Evolutionary conservation across 2,113 vertebrate genomes (phyloP), one percentile per base, ranked within the genome.

Genomic region (Narcine bancroftii): DNA sequence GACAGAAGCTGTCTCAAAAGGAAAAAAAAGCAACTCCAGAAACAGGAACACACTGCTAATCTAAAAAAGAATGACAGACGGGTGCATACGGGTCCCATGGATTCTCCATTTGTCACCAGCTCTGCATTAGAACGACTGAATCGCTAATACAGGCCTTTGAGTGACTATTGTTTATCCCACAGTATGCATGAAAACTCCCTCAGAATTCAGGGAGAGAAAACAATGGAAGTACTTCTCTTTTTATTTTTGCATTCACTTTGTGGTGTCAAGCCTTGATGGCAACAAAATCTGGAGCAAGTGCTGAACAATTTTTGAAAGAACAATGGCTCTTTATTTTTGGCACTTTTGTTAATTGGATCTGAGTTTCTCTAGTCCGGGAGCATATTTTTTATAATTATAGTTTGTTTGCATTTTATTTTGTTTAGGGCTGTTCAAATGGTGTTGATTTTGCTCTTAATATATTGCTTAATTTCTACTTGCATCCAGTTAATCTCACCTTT

Each of bases 101-200:
- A 89, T 65, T 89, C 85, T 21, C 85, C 85, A 89, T 89, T 89
- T 89, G 85, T 89, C 85, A 89, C 85, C 36, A 65, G 85, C 85
- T 39, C 85, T 65, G 85, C 85, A 63, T 89, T 89, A 89, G 85
- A 89, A 89, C 65, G 60, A 89, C 60, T 89, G 85, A 89, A 65
- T 89, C n/a, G 63, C 36, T 89, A 89, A 89, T 66, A 21, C 85
- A 66, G 60, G 56, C 60, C 85, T 89, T 89, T 66, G 60, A 89
- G 85, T 89, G 85, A 66, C 85, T 89, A 66, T 89, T 89, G 85
- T 89, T 65, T 66, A 65, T 65, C 85, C 56, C 65, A 89, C 85
- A 89, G 85, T 89, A 66, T 89, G 60, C 85, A 89, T 66, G 56
- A 89, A 83, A 89, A 89, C 60, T 63, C 85, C n/a, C 85, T 89